phyloP scores from a whole-genome alignment of 2,113 vertebrate genomes.

The Mirounga angustirostris region DNA sequence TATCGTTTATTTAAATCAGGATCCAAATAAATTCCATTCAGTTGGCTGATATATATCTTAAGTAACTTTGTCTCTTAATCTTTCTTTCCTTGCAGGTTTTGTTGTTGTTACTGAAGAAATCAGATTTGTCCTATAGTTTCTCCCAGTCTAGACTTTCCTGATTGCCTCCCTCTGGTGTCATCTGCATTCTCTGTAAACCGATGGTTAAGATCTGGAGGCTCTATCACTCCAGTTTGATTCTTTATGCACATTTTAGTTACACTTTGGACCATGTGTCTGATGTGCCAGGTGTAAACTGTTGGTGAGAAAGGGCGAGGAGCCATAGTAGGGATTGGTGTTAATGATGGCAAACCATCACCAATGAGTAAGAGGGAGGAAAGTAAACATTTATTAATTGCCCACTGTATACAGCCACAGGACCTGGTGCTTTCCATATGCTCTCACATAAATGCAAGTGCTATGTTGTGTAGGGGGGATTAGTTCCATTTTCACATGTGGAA shows the following conservation, averaged over 20 bases:
- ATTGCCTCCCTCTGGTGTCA: neutral
- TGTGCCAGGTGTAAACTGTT: neutral
- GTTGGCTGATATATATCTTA: neutral
- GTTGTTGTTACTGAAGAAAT: conserved; percentile 26
- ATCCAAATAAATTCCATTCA: neutral
- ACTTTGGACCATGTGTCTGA: neutral
- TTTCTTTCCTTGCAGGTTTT: neutral
- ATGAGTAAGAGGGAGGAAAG: neutral
- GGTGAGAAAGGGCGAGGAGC: neutral
- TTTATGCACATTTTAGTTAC: neutral
- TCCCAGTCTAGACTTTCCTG: neutral
- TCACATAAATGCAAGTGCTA: neutral
- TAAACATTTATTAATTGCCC: neutral
- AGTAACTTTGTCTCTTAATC: neutral
- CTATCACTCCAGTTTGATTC: neutral
- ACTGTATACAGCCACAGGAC: neutral
- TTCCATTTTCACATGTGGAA: neutral
- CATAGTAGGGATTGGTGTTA: neutral
- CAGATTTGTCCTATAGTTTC: neutral
- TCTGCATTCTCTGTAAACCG: neutral
- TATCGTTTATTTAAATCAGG: neutral
- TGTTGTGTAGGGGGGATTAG: neutral
- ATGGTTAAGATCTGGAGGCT: neutral
- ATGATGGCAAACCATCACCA: neutral
- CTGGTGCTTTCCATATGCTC: neutral